Conservation (phyloP, 2,888 invertebrate genomes). For the Nemurella pictetii region DNA sequence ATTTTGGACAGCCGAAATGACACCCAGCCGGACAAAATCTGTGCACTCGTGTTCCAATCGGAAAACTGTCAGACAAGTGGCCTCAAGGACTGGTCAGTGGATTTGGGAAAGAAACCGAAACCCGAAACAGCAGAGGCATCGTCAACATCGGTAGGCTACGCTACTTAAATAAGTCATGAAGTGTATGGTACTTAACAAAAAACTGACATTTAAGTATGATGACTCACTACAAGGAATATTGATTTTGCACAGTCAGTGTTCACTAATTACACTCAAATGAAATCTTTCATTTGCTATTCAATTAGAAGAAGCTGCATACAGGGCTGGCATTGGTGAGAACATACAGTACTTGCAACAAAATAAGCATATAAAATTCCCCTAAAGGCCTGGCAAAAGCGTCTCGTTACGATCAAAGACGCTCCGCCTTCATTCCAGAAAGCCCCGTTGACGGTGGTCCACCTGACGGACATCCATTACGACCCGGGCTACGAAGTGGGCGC, state of each 20-base stretch:
- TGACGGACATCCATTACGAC: constrained; percentile 82
- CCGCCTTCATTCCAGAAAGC: constrained; percentile 1
- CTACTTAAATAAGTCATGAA: too few species aligned
- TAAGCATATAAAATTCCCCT: too few species aligned
- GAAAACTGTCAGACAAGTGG: neutral
- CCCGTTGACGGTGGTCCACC: constrained; percentile 58
- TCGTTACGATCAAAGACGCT: neutral
- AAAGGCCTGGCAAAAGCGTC: neutral
- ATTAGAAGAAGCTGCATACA: too few species aligned
- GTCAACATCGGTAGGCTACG: neutral
- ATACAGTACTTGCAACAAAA: too few species aligned
- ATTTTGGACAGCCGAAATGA: neutral
- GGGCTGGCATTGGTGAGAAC: too few species aligned
- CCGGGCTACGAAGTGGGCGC: constrained; percentile 68
- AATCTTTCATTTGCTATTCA: too few species aligned
- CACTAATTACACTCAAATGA: too few species aligned
- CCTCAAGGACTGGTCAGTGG: constrained; percentile 10
- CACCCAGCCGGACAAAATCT: neutral
- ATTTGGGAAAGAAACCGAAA: neutral
- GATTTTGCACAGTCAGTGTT: neutral
- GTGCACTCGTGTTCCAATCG: neutral
- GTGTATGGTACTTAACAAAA: too few species aligned
- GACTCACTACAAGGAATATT: too few species aligned
- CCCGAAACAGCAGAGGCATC: neutral
- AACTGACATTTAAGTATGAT: too few species aligned